Conservation (phyloP, 2,888 invertebrate species). For the Formica aserva region DNA sequence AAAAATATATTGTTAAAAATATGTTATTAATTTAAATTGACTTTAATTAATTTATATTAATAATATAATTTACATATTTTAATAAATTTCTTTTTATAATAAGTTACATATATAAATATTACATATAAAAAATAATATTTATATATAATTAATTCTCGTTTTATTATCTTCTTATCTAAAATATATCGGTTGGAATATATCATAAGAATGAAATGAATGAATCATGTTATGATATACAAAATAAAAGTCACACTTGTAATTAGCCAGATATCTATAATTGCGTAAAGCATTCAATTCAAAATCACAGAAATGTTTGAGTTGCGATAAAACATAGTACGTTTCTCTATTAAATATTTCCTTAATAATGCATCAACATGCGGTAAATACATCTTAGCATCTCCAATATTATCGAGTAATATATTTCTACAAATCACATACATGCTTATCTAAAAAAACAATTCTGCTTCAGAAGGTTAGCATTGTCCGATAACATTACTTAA, state of each 20-base stretch:
- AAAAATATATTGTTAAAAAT: neutral
- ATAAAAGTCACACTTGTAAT: neutral
- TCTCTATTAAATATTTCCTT: neutral
- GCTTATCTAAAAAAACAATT: neutral
- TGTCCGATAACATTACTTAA: neutral
- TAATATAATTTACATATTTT: neutral
- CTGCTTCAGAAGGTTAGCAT: neutral
- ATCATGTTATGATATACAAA: neutral
- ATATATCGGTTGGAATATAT: neutral
- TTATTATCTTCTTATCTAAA: constrained; percentile 2
- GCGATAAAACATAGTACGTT: too few relatives aligned
- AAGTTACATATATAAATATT: neutral
- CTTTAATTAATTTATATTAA: neutral
- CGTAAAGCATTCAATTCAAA: neutral
- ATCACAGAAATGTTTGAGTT: neutral
- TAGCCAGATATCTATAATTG: neutral
- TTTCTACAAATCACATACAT: neutral
- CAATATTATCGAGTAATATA: neutral
- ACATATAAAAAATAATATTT: neutral
- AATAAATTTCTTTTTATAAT: neutral
- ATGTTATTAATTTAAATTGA: neutral
- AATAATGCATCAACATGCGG: neutral
- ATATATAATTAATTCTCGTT: neutral
- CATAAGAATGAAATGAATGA: too few relatives aligned
- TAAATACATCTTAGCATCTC: neutral